These are phyloP conservation scores for Gambelia wislizenii DNA, from an alignment of 2,797 vertebrate genomes.

Conservation along the genomic window DNA sequence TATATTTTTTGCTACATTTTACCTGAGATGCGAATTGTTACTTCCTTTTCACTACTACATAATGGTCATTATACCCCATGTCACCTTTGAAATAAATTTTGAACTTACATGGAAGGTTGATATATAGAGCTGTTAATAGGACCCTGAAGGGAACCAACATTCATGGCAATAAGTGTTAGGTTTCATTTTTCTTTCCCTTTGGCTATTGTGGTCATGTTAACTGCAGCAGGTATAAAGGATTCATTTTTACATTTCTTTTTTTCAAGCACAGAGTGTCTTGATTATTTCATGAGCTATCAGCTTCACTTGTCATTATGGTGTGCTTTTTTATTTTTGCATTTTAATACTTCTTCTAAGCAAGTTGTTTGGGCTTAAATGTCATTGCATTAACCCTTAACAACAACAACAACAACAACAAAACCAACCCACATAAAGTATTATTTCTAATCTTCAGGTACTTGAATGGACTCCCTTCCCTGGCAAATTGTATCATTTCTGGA, in stretches of 20 bases:
- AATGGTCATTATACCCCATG: conserved; percentile 39
- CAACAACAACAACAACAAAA: too few relatives aligned
- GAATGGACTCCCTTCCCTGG: neutral
- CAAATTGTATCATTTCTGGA: neutral
- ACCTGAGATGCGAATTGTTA: conserved; percentile 52
- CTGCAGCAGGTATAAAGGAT: neutral
- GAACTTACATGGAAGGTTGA: neutral
- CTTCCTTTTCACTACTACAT: conserved; percentile 42
- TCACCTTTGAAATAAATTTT: conserved; percentile 43
- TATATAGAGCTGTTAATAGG: conserved; percentile 38
- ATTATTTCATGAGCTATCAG: neutral
- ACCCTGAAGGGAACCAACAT: conserved; percentile 25
- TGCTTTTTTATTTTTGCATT: neutral
- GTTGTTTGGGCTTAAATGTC: neutral
- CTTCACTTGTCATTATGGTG: neutral
- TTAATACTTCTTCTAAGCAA: conserved; percentile 2
- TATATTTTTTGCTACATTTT: conserved; percentile 52
- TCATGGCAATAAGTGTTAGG: conserved; percentile 22
- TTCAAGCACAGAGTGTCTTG: neutral
- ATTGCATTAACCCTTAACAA: neutral
- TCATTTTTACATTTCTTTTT: conserved; percentile 38
- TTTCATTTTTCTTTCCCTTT: conserved; percentile 47
- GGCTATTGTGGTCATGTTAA: conserved; percentile 27
- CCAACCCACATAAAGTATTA: conserved; percentile 17
- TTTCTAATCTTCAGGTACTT: neutral